phyloP scores from a whole-genome alignment of 2,888 invertebrate genomes.

The Mythimna albipuncta region DNA sequence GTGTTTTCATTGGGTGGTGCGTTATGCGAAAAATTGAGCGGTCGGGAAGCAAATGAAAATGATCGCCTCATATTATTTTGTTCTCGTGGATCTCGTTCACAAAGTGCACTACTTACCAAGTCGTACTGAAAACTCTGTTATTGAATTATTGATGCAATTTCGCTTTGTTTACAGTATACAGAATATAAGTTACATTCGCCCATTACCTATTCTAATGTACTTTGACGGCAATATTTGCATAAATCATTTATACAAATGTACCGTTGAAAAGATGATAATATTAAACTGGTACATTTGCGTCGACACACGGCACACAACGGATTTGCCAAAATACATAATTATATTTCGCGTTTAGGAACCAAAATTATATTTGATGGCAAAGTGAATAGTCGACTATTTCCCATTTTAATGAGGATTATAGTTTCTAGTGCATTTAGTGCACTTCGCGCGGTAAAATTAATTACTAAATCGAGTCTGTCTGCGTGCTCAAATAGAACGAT shows the following conservation, averaged over 20 bases:
- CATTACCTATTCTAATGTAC: slow-evolving; percentile 54
- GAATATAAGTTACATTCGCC: slow-evolving; percentile 46
- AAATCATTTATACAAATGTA: slow-evolving; percentile 61
- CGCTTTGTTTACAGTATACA: slow-evolving; percentile 60
- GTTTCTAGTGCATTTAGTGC: slow-evolving; percentile 89
- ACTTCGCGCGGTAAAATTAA: slow-evolving; percentile 89
- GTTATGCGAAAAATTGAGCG: slow-evolving; percentile 90
- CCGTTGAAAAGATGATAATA: slow-evolving; percentile 61
- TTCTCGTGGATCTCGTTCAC: slow-evolving; percentile 80
- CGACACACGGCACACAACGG: slow-evolving; percentile 61
- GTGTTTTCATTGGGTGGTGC: slow-evolving; percentile 88
- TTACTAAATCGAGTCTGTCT: slow-evolving; percentile 88
- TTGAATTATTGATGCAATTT: slow-evolving; percentile 59
- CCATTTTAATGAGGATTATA: slow-evolving; percentile 90
- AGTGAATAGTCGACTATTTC: slow-evolving; percentile 88
- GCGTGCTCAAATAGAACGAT: slow-evolving; percentile 78
- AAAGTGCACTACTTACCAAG: slow-evolving; percentile 72
- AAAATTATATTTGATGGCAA: slow-evolving; percentile 87
- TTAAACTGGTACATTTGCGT: slow-evolving; percentile 64
- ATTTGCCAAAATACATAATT: slow-evolving; percentile 83
- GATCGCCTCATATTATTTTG: slow-evolving; percentile 84
- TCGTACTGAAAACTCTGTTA: slow-evolving; percentile 54
- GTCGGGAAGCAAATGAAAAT: slow-evolving; percentile 86
- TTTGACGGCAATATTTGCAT: slow-evolving; percentile 61
- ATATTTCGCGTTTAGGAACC: slow-evolving; percentile 85